Evolutionary conservation across 2,888 invertebrate genomes (phyloP), one percentile per base, ranked within the genome.

Genomic region (Tromatobia lineatoria): DNA sequence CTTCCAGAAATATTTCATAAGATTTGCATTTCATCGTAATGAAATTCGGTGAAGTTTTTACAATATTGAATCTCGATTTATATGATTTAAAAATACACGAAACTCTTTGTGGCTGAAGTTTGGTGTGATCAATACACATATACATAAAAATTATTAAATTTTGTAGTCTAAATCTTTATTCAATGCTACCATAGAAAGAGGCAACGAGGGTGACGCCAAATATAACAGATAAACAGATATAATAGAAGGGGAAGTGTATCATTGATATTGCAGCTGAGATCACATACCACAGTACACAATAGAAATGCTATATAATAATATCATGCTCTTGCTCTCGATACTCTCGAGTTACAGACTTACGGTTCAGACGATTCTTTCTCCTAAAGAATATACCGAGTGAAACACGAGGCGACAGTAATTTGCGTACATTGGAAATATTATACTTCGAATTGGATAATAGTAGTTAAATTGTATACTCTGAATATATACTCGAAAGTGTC

Each of bases 281-380:
- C 57, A 20, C 20, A 50, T 54, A 25, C 42, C 47, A 57, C 20
- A 11, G 13, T 18, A 52, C 57, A 61, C 52, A 25, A 71, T 52
- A 25, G 25, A 1, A 45, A 59, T 67, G n/a, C 23, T 10, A 25
- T 25, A 57, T 25, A 57, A 69, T 34, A 78, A 52, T 69, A 67
- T 59, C 50, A 67, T 73, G 69, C 77, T 59, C 69, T 78, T 70
- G 82, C 78, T 78, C 25, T 52, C 82, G 42, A 64, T 71, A 50
- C 64, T 76, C 75, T 80, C 75, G 52, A 61, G 75, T 81, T 81
- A 75, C 81, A 45, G 66, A 71, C 76, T 82, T 59, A 66, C 45
- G 61, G 80, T 42, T 66, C 71, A 66, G 15, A 38, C 66, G 69
- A 78, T 47, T 25, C 67, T 67, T 2, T 50, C 45, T 34, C 57